Evolutionary conservation across 2,888 invertebrate species (phyloP), one percentile per base, ranked within the genome.

Genomic region (Sericinus montela): DNA sequence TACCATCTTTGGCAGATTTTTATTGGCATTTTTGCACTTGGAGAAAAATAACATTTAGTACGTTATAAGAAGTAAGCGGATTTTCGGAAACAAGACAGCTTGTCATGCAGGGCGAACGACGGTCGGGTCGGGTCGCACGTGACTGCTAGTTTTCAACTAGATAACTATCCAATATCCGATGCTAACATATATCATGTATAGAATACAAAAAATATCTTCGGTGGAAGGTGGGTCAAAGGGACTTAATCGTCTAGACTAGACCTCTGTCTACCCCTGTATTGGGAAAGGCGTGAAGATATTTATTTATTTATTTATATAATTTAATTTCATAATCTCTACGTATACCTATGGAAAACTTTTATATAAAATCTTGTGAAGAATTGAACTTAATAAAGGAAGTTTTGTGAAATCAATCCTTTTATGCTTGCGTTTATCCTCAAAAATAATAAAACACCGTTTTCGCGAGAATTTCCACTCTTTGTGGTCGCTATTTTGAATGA

Each of bases 401-500:
- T n/a, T n/a, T n/a, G n/a, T n/a, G n/a, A n/a, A n/a, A n/a, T n/a
- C n/a, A n/a, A n/a, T n/a, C n/a, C n/a, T n/a, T n/a, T n/a, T n/a
- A n/a, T n/a, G n/a, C n/a, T n/a, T n/a, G n/a, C n/a, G n/a, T n/a
- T 19, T 19, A 19, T 19, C 19, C 19, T 19, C 19, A 19, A 19
- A 19, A 19, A 19, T 19, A 19, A 19, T 19, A 19, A 19, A 19
- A 19, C 19, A 59, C 57, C 55, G 62, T 68, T 65, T 65, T 68
- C 64, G 58, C 65, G 64, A 67, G 65, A 72, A 76, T 75, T 69
- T 71, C 72, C 72, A 62, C 67, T 62, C 60, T 59, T 63, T 67
- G 68, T 74, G 79, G 78, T 77, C 84, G 76, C 81, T 77, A 82
- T 83, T 76, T 67, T 56, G 68, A 58, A 62, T 65, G 67, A 70